These are phyloP conservation scores for Centroberyx gerrardi DNA, from an alignment of 2,797 vertebrate species.

Conservation along the genomic window DNA sequence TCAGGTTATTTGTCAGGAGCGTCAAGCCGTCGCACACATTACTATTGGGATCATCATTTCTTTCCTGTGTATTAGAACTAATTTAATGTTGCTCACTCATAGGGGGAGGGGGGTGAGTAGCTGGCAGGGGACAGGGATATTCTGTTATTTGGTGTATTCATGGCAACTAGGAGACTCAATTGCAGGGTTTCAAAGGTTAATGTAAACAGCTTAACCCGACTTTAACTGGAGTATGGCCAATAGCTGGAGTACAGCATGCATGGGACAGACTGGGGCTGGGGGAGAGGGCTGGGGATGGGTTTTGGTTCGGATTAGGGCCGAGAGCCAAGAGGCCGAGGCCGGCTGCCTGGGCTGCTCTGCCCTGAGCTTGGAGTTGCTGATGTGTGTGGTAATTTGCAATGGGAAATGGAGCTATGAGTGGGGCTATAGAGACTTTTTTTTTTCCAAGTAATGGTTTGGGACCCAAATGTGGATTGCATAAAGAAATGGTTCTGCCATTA, in stretches of 20 bases:
- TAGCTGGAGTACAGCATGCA: constrained; percentile 24
- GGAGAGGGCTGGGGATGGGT: constrained; percentile 17
- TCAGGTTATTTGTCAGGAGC: constrained; percentile 29
- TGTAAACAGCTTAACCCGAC: neutral
- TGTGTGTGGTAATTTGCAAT: constrained; percentile 25
- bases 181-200: constrained; percentile 4
- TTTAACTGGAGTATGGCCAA: no score
- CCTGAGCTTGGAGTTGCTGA: constrained; percentile 41
- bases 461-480: neutral
- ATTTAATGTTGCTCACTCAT: constrained; percentile 20
- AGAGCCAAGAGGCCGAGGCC: constrained; percentile 1
- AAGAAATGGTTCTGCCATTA: no score
- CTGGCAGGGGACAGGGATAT: constrained; percentile 8
- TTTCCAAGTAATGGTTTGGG: constrained; percentile 10
- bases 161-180: constrained; percentile 6
- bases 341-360: constrained; percentile 45
- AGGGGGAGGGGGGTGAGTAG: neutral
- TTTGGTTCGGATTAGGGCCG: constrained; percentile 47
- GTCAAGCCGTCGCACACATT: neutral
- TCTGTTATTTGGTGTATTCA: constrained; percentile 24
- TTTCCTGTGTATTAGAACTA: constrained; percentile 9
- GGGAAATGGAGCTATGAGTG: constrained; percentile 13
- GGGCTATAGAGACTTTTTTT: constrained; percentile 4
- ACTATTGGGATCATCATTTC: neutral
- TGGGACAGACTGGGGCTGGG: constrained; percentile 22